Percentiles rank a stretch among this genome's conserved stretches.
Conservation (phyloP, 1,140 invertebrate genomes). For the Drosophila lacertosa region DNA sequence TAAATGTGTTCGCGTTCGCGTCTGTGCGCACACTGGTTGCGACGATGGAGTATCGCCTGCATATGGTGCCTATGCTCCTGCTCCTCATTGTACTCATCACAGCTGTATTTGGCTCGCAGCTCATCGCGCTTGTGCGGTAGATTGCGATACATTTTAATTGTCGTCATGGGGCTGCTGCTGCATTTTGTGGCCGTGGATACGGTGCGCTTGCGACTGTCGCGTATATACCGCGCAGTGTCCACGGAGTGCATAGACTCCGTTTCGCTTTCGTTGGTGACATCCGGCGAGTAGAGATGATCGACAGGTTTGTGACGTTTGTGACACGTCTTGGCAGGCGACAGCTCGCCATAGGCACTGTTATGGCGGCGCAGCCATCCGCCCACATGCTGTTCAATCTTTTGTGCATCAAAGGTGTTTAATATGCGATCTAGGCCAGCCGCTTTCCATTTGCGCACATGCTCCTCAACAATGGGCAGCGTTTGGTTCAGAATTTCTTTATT, state of each 20-base stretch:
- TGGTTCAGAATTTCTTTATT: slow-evolving; percentile 63
- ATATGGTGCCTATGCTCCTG: slow-evolving; percentile 62
- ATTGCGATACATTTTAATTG: slow-evolving; percentile 73
- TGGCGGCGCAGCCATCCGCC: slow-evolving; percentile 68
- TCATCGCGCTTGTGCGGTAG: slow-evolving; percentile 59
- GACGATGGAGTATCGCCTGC: slow-evolving; percentile 48
- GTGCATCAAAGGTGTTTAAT: slow-evolving; percentile 67
- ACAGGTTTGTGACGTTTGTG: background rate
- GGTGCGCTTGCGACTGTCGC: slow-evolving; percentile 59
- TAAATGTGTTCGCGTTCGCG: slow-evolving; percentile 50
- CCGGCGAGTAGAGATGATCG: background rate
- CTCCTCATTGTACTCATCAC: slow-evolving; percentile 47
- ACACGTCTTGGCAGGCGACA: background rate
- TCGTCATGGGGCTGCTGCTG: slow-evolving; percentile 44
- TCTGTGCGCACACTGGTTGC: slow-evolving; percentile 19
- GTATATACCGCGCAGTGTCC: slow-evolving; percentile 72
- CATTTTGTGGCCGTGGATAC: slow-evolving; percentile 16
- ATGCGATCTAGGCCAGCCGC: slow-evolving; percentile 66
- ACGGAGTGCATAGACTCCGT: slow-evolving; percentile 66
- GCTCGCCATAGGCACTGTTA: slow-evolving; percentile 47
- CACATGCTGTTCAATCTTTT: slow-evolving; percentile 70
- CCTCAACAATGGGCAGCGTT: slow-evolving; percentile 68
- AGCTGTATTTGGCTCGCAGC: slow-evolving; percentile 61
- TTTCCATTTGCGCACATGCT: slow-evolving; percentile 69
- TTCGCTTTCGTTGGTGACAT: slow-evolving; percentile 40